phyloP scores from a whole-genome alignment of 2,797 vertebrate genomes.

The Coregonus sp. region DNA sequence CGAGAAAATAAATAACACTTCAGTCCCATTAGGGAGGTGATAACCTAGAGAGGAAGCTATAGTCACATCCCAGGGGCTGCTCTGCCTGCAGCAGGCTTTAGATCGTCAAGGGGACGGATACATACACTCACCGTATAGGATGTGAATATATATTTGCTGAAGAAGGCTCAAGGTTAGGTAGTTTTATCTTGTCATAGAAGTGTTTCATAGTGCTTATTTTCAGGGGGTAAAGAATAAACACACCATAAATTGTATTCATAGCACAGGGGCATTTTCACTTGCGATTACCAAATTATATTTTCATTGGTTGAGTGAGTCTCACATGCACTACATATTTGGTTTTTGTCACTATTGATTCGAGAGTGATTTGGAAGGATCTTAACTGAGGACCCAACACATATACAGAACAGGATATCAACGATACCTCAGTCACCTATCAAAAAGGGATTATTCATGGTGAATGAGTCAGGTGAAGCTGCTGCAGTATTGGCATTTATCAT shows the following conservation, averaged over 20 bases:
- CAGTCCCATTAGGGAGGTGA: background rate
- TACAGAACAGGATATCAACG: background rate
- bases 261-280: background rate
- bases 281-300: background rate
- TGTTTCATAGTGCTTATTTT: background rate
- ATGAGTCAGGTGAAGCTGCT: background rate
- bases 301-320: slow-evolving; percentile 4
- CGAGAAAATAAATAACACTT: background rate
- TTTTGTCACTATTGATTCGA: background rate
- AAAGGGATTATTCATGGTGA: background rate
- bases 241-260: background rate
- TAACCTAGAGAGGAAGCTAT: background rate
- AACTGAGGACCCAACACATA: background rate
- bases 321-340: background rate
- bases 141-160: background rate
- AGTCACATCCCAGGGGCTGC: background rate
- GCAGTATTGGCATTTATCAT: slow-evolving; percentile 9
- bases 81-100: background rate
- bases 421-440: background rate
- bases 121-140: background rate
- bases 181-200: background rate
- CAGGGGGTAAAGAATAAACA: background rate
- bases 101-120: background rate
- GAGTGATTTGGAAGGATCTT: background rate
- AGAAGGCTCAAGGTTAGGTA: background rate